These are phyloP conservation scores for Drosophila busckii DNA, from an alignment of 1,140 invertebrate species.

Conservation along the genomic window DNA sequence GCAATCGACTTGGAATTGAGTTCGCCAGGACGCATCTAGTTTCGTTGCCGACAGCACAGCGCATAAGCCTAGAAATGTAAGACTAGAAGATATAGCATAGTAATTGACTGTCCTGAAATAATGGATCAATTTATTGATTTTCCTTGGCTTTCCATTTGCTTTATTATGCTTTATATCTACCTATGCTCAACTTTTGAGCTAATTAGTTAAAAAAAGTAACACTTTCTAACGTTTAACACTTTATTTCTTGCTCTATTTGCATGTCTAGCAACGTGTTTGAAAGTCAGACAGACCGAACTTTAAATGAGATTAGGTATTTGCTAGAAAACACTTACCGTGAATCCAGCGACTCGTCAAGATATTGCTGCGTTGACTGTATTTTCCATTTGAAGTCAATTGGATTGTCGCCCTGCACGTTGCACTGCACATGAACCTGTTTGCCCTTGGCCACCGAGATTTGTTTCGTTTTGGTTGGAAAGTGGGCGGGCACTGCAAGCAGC, in stretches of 20 bases:
- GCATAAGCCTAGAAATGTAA: not conserved
- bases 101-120: too few relatives aligned
- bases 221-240: too few relatives aligned
- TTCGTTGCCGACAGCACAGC: slow-evolving; percentile 4
- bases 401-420: slow-evolving; percentile 92
- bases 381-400: slow-evolving; percentile 93
- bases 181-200: too few relatives aligned
- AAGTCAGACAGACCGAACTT: slow-evolving; percentile 24
- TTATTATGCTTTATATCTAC: too few relatives aligned
- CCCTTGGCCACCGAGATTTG: slow-evolving; percentile 87
- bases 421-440: slow-evolving; percentile 89
- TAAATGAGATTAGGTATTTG: not conserved
- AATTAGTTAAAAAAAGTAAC: too few relatives aligned
- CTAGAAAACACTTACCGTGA: slow-evolving; percentile 80
- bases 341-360: slow-evolving; percentile 85
- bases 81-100: slow-evolving; percentile 1
- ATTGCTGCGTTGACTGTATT: slow-evolving; percentile 81
- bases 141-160: too few relatives aligned
- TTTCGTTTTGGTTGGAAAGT: slow-evolving; percentile 89
- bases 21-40: too few relatives aligned
- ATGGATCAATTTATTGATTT: too few relatives aligned
- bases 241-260: too few relatives aligned
- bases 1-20: slow-evolving; percentile 72
- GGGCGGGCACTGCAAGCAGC: slow-evolving; percentile 87
- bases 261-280: too few relatives aligned